Evolutionary conservation across 2,888 invertebrate genomes (phyloP), one percentile per base, ranked within the genome.

Genomic region (Cremastinae sp.): DNA sequence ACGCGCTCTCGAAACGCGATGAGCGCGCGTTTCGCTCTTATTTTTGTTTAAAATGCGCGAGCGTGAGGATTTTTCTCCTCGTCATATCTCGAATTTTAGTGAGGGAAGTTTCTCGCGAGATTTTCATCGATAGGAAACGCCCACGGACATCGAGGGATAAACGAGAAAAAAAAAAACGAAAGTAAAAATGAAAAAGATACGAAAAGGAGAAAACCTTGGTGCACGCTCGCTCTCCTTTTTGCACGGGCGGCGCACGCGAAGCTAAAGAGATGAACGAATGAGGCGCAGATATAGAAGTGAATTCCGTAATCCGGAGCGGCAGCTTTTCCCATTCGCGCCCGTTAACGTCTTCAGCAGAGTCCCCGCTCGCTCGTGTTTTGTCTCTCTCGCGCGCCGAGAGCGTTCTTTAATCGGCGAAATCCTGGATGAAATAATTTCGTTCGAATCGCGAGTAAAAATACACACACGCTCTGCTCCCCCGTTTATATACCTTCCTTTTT

Each of bases 191-290:
- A 28, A 18, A 14, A 62, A 54, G 20, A 1, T 12, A 12, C 12
- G 62, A 47, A 54, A 74, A 49, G 36, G 58, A 51, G 73, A 68
- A 68, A 68, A 68, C 68, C 71, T 78, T 78, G 78, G 74, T 66
- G 43, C 49, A 56, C 18, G 51, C 12, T 10, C 14, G 14, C n/a
- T n/a, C n/a, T n/a, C 34, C 22, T 38, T 36, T 9, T 51, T 45
- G 38, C 16, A 4, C 41, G 53, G 5, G 28, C n/a, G 28, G 47
- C 16, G 47, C 18, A 61, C 28, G 34, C 43, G 70, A 62, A 12
- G 8, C 20, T 45, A 45, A n/a, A 58, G 20, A 14, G 22, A 53
- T 45, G 28, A 28, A 28, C 54, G 54, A 12, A 56, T 10, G 43
- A 51, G 51, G 45, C 54, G 66, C 66, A 70, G 61, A 47, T 61